Evolutionary conservation across 2,888 invertebrate species (phyloP), one percentile per base, ranked within the genome.

Genomic region (Lasioglossum leucozonium): DNA sequence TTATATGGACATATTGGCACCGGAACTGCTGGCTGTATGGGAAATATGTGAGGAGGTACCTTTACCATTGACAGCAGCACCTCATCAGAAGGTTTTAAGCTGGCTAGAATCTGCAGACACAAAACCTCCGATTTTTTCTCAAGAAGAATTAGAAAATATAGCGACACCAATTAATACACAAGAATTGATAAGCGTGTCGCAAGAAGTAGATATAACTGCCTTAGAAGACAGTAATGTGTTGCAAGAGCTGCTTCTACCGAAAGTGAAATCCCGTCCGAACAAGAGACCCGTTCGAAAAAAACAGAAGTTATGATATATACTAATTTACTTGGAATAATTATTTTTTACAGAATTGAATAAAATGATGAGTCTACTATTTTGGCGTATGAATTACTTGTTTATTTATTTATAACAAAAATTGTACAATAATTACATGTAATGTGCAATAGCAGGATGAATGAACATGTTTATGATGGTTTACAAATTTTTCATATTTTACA

Each of bases 11-110:
- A 86, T 95, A 79, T 90, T 95, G 74, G 94, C 94, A 13, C 92
- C 94, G 18, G 94, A 93, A 81, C 89, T 95, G 58, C 87, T 94
- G 79, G 88, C 91, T 8, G 91, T 91, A 62, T 95, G 95, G 95
- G 94, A 94, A 75, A 83, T 94, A n/a, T 74, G 89, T 0, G 93
- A 94, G n/a, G 91, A 93, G 26, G 74, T 77, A 34, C 87, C 91
- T 51, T 83, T 89, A 34, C 86, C 93, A 1, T 77, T 89, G 16
- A 73, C 73, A 30, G 76, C 92, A n/a, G 92, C 89, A 37, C 92
- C 94, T 16, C 91, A 92, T 87, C 89, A 94, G 37, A 95, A 94
- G 87, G 95, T 95, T 34, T 86, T 94, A 22, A 92, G 89, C 73
- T 95, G 95, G 95, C 82, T 95, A 34, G 92, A 92, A 87, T 88